Percentiles rank a stretch among this genome's conserved stretches.
phyloP scores from a whole-genome alignment of 2,113 vertebrate species.

The Thamnaconus septentrionalis region DNA sequence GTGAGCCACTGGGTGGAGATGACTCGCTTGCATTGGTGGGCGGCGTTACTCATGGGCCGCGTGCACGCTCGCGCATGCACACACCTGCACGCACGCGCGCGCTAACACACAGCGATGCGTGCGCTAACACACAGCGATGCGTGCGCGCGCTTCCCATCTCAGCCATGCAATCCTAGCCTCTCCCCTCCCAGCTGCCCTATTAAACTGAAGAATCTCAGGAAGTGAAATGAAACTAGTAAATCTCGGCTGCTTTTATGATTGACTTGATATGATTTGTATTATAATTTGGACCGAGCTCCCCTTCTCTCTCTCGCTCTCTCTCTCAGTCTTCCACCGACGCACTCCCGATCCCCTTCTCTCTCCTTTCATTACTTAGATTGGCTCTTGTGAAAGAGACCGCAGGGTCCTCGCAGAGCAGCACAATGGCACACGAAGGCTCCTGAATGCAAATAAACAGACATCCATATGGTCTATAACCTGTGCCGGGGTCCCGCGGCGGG shows the following conservation, averaged over 20 bases:
- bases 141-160: conserved; percentile 58
- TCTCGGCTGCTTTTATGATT: conserved; percentile 76
- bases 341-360: conserved; percentile 48
- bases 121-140: conserved; percentile 24
- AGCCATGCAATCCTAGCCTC: conserved; percentile 56
- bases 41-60: conserved; percentile 59
- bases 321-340: conserved; percentile 46
- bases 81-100: conserved; percentile 20
- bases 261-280: conserved; percentile 80
- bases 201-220: conserved; percentile 76
- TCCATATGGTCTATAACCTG: conserved; percentile 2
- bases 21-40: conserved; percentile 29
- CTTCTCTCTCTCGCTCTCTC: conserved; percentile 46
- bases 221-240: conserved; percentile 79
- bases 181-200: conserved; percentile 72
- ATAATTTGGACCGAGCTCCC: conserved; percentile 72
- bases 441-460: neutral
- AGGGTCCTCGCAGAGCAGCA: conserved; percentile 38
- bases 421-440: conserved; percentile 6
- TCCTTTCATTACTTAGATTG: conserved; percentile 74
- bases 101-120: conserved; percentile 20
- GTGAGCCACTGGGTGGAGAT: conserved; percentile 57
- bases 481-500: neutral
- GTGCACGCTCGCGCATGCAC: conserved; percentile 12
- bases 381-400: conserved; percentile 56